phyloP scores from a whole-genome alignment of 1,140 invertebrate genomes.

The Orussus abietinus region DNA sequence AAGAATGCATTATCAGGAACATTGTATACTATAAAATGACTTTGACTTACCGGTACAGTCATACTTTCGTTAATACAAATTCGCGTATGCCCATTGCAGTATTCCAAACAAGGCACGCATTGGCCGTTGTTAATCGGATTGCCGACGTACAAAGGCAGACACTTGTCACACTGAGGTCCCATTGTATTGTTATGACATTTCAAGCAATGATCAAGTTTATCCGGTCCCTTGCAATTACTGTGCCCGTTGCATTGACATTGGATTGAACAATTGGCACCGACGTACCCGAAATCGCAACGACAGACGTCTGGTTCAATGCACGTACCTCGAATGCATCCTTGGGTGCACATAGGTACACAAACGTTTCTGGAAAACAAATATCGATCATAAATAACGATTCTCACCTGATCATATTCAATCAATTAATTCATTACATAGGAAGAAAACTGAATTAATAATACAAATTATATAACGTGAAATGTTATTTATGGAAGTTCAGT shows the following conservation, averaged over 20 bases:
- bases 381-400: too few species aligned
- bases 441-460: slow-evolving; percentile 4
- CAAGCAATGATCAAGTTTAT: slow-evolving; percentile 76
- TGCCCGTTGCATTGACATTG: slow-evolving; percentile 94
- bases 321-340: slow-evolving; percentile 84
- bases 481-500: too few species aligned
- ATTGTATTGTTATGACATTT: slow-evolving; percentile 91
- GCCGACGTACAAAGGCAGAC: slow-evolving; percentile 84
- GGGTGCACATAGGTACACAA: slow-evolving; percentile 80
- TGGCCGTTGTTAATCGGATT: slow-evolving; percentile 81
- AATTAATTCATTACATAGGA: neutral
- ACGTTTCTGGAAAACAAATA: slow-evolving; percentile 29
- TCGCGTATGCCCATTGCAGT: slow-evolving; percentile 85
- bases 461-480: too few species aligned
- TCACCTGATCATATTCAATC: too few species aligned
- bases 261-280: slow-evolving; percentile 88
- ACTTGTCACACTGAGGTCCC: slow-evolving; percentile 82
- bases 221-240: slow-evolving; percentile 82
- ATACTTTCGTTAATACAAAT: slow-evolving; percentile 70
- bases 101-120: slow-evolving; percentile 83
- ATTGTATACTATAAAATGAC: slow-evolving; percentile 4
- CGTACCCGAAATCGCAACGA: slow-evolving; percentile 90
- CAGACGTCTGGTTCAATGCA: slow-evolving; percentile 84
- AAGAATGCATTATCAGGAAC: slow-evolving; percentile 6
- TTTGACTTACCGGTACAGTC: slow-evolving; percentile 45